Evolutionary conservation across 1,140 invertebrate genomes (phyloP).

Genomic region (Panagrolaimus sp.): DNA sequence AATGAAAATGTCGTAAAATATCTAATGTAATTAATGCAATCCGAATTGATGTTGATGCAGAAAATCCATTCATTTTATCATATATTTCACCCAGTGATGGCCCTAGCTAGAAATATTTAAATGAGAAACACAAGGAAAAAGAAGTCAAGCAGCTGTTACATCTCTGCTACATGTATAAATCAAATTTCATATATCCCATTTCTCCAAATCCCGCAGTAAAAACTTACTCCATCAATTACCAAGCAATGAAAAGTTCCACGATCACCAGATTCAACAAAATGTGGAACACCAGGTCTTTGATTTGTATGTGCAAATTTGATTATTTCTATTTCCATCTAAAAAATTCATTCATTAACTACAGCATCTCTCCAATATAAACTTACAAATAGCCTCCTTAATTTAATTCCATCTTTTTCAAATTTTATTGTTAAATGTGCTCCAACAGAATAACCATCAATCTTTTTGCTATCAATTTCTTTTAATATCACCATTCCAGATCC

Average conservation of each 20-base stretch:
- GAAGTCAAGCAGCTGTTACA: no score
- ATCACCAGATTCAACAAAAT: not conserved
- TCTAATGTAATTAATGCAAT: slow-evolving; percentile 1
- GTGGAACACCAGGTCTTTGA: not conserved
- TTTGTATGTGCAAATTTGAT: slow-evolving; percentile 3
- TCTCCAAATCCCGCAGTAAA: not conserved
- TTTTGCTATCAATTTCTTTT: slow-evolving; percentile 9
- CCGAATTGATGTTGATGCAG: not conserved
- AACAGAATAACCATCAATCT: not conserved
- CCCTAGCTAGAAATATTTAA: not conserved
- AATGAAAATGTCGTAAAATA: not conserved
- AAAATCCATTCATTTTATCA: not conserved
- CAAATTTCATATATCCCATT: no score
- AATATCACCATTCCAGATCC: not conserved
- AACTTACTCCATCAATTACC: slow-evolving; percentile 9
- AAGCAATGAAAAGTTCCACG: not conserved
- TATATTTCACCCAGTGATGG: not conserved
- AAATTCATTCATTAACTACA: not conserved
- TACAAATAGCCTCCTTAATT: not conserved
- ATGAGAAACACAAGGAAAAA: not conserved
- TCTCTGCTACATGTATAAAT: no score
- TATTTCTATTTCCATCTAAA: slow-evolving; percentile 3
- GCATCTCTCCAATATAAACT: not conserved
- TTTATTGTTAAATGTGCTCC: not conserved
- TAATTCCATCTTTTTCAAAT: not conserved